Conservation (phyloP, 2,888 invertebrate species). For the Phortica magna region DNA sequence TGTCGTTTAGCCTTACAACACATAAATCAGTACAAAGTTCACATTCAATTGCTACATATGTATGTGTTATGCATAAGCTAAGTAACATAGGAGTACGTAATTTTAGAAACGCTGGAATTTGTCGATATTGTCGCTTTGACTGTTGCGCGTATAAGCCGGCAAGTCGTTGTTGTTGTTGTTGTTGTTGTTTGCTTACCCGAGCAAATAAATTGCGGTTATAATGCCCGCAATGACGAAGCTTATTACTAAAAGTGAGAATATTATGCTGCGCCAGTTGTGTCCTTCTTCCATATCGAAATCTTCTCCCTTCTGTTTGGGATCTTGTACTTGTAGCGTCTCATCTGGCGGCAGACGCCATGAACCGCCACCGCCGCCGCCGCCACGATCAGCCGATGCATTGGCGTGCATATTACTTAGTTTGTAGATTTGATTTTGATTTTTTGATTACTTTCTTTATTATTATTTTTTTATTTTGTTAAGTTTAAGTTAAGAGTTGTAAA, state of each 20-base stretch:
- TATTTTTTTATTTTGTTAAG: constrained; percentile 39
- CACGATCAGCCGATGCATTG: constrained; percentile 92
- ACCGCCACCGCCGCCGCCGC: constrained; percentile 82
- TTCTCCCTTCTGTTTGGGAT: constrained; percentile 91
- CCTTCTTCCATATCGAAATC: constrained; percentile 88
- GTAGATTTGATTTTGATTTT: background rate
- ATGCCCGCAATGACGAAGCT: constrained; percentile 92
- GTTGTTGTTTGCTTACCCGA: constrained; percentile 81
- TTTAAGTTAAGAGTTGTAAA: constrained; percentile 40
- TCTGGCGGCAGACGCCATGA: constrained; percentile 95
- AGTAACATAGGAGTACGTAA: too few species aligned
- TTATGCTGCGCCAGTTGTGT: constrained; percentile 93
- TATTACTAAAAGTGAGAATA: constrained; percentile 92
- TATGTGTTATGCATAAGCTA: too few species aligned
- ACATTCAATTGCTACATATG: too few species aligned
- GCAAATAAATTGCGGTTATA: constrained; percentile 91
- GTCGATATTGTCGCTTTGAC: too few species aligned
- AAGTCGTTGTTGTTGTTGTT: background rate
- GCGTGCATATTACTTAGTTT: constrained; percentile 85
- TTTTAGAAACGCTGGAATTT: too few species aligned
- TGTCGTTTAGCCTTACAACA: too few species aligned
- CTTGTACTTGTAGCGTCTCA: constrained; percentile 94
- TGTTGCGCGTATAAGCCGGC: too few species aligned
- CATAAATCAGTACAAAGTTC: too few species aligned
- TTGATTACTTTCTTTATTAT: too few species aligned